These are phyloP conservation scores for Micoletzkya japonica DNA, from an alignment of 2,888 invertebrate genomes.

Conservation along the genomic window DNA sequence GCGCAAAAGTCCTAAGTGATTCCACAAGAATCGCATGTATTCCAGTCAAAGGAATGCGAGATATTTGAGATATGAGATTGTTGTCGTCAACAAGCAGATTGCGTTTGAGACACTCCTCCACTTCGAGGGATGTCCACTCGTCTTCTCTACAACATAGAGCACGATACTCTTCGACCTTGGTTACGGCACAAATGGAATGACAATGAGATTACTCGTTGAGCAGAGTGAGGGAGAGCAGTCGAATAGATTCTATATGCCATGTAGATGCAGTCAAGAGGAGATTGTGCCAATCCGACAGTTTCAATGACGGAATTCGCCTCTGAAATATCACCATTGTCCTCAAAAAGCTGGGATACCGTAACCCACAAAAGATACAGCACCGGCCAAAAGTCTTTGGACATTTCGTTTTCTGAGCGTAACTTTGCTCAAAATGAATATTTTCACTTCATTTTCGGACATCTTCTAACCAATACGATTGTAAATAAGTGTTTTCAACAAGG, in stretches of 20 bases:
- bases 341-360: too few relatives aligned
- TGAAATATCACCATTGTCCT: too few relatives aligned
- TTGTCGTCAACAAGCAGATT: conserved; percentile 17
- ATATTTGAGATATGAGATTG: conserved; percentile 15
- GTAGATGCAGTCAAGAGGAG: background rate
- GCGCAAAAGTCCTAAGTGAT: too few relatives aligned
- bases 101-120: background rate
- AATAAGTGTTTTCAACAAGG: too few relatives aligned
- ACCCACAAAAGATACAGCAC: background rate
- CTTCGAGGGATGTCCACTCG: background rate
- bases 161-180: background rate
- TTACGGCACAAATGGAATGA: background rate
- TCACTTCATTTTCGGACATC: too few relatives aligned
- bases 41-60: too few relatives aligned
- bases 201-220: conserved; percentile 7
- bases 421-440: too few relatives aligned
- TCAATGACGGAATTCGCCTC: background rate
- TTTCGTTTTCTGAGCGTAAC: too few relatives aligned
- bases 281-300: background rate
- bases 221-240: background rate
- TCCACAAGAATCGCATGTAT: too few relatives aligned
- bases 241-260: conserved; percentile 26
- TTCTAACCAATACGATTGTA: too few relatives aligned
- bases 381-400: too few relatives aligned
- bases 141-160: background rate